Evolutionary conservation across 2,113 vertebrate species (phyloP).

Genomic region (Scophthalmus maximus): DNA sequence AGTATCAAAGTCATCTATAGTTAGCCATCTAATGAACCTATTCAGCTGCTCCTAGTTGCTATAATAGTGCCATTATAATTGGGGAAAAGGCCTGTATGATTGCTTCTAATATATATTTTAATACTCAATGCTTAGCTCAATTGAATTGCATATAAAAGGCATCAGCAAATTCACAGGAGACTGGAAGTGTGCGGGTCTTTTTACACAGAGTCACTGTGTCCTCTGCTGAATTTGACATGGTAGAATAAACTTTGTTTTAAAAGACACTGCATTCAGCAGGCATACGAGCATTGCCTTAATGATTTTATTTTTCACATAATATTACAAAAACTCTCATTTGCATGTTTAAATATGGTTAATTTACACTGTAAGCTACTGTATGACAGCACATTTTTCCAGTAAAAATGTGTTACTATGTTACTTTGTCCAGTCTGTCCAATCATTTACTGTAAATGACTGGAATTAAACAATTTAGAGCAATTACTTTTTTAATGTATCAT

Average conservation of each 20-base stretch:
- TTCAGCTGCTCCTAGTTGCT: slow-evolving; percentile 54
- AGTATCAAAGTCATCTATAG: slow-evolving; percentile 52
- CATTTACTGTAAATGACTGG: no score
- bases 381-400: no score
- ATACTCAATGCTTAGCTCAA: slow-evolving; percentile 66
- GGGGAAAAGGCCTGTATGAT: slow-evolving; percentile 45
- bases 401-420: no score
- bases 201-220: slow-evolving; percentile 46
- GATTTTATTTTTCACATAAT: slow-evolving; percentile 45
- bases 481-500: neutral
- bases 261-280: slow-evolving; percentile 45
- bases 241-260: slow-evolving; percentile 75
- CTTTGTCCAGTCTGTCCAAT: no score
- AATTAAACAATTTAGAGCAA: neutral
- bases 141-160: slow-evolving; percentile 73
- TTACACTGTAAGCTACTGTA: no score
- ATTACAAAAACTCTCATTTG: no score
- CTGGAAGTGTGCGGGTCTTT: slow-evolving; percentile 26
- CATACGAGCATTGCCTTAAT: slow-evolving; percentile 65
- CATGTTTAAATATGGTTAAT: no score
- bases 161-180: slow-evolving; percentile 51
- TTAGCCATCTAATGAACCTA: slow-evolving; percentile 69
- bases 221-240: slow-evolving; percentile 63
- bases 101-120: slow-evolving; percentile 66
- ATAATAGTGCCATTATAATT: slow-evolving; percentile 60